Conservation (phyloP, 2,888 invertebrate species). For the Smittia aterrima region DNA sequence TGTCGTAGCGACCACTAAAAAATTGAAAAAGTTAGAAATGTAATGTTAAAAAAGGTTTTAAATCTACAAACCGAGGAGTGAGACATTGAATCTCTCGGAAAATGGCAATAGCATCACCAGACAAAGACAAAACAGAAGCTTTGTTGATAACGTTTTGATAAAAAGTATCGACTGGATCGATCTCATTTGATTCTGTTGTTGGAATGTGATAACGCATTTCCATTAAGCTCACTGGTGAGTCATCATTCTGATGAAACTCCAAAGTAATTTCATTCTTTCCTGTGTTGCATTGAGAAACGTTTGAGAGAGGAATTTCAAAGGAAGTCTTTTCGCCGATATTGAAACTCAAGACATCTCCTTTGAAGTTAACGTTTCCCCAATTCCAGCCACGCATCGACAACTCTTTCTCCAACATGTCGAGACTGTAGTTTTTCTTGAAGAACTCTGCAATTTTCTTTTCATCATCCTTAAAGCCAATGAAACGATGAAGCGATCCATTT, state of each 20-base stretch:
- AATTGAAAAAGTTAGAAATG: conserved; percentile 12
- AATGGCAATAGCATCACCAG: conserved; percentile 96
- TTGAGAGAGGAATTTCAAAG: conserved; percentile 93
- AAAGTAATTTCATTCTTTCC: conserved; percentile 98
- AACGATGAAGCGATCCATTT: conserved; percentile 86
- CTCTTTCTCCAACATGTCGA: conserved; percentile 87
- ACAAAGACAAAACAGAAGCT: conserved; percentile 96
- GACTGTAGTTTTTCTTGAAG: conserved; percentile 76
- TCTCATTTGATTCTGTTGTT: conserved; percentile 79
- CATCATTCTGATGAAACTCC: conserved; percentile 99
- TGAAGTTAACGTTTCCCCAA: conserved; percentile 95
- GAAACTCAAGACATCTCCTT: conserved; percentile 80
- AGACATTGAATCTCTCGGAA: conserved; percentile 97
- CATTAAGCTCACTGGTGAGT: conserved; percentile 93
- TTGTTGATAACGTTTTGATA: conserved; percentile 95
- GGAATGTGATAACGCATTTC: conserved; percentile 99
- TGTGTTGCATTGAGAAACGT: conserved; percentile 93
- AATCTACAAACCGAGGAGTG: conserved; percentile 78
- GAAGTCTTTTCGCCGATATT: conserved; percentile 80
- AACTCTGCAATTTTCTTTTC: conserved; percentile 91
- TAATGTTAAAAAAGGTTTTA: conserved; percentile 38
- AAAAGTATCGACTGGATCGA: conserved; percentile 95
- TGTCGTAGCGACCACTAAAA: conserved; percentile 71
- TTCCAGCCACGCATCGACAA: conserved; percentile 97
- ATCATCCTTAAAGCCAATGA: conserved; percentile 93